Evolutionary conservation across 1,140 invertebrate genomes (phyloP).

Genomic region (Aphaenogaster floridana): DNA sequence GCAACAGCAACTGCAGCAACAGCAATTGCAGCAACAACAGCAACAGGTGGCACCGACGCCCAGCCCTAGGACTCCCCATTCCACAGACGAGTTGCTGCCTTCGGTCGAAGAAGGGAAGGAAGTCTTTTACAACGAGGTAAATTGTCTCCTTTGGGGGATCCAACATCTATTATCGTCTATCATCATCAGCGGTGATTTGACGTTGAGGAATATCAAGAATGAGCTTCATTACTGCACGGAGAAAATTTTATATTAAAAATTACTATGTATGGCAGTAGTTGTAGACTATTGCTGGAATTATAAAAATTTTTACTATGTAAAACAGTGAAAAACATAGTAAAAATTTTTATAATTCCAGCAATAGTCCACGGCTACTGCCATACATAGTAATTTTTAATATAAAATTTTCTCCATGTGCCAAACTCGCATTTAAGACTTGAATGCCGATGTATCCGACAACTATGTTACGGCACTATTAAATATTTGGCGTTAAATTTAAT

Average conservation of each 20-base stretch:
- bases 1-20: constrained; percentile 75
- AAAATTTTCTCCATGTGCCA: too few species aligned
- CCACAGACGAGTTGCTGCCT: constrained; percentile 92
- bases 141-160: background rate
- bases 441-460: background rate
- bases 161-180: background rate
- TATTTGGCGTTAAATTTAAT: background rate
- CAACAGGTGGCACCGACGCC: constrained; percentile 89
- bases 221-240: background rate
- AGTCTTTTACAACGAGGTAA: constrained; percentile 84
- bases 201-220: background rate
- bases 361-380: too few species aligned
- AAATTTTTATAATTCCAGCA: too few species aligned
- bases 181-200: background rate
- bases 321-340: too few species aligned
- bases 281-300: too few species aligned
- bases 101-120: constrained; percentile 92
- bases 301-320: too few species aligned
- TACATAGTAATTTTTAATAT: too few species aligned
- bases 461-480: background rate
- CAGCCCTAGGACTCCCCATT: constrained; percentile 92
- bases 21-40: constrained; percentile 84
- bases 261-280: too few species aligned
- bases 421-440: background rate
- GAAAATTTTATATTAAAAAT: too few species aligned